phyloP scores from a whole-genome alignment of 2,797 vertebrate genomes.

The Poecile montanus region DNA sequence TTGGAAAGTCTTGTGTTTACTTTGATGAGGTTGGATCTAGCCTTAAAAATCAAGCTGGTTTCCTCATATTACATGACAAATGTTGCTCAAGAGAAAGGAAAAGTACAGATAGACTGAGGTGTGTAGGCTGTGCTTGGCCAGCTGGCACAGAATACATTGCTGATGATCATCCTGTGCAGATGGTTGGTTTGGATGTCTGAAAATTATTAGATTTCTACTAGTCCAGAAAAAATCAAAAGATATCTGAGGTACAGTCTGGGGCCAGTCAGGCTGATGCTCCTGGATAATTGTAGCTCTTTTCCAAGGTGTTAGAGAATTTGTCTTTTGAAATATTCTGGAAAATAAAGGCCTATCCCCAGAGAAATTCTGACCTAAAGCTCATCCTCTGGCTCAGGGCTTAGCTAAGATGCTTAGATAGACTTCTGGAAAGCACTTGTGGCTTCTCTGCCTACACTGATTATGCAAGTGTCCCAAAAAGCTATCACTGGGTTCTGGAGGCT shows the following conservation, averaged over 20 bases:
- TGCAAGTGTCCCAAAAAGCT: not conserved
- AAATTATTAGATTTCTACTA: not conserved
- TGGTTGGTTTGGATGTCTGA: not conserved
- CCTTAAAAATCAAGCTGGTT: not conserved
- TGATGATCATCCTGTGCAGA: not conserved
- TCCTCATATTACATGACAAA: conserved; percentile 26
- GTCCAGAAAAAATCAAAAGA: not conserved
- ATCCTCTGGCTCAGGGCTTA: not conserved
- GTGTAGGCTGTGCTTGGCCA: not conserved
- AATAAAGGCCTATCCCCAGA: not conserved
- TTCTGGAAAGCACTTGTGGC: not conserved
- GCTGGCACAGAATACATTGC: not conserved
- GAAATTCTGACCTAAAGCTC: not conserved
- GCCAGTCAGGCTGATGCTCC: not conserved
- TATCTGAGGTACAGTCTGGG: not conserved
- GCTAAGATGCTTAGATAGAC: not conserved
- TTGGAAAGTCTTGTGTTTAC: conserved; percentile 32
- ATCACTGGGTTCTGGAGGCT: not conserved
- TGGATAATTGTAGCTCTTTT: not conserved
- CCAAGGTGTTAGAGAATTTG: not conserved
- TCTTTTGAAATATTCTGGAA: not conserved
- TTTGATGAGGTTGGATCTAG: conserved; percentile 10
- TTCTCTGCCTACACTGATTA: not conserved
- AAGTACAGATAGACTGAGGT: conserved; percentile 17
- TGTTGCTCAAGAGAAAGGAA: conserved; percentile 21